phyloP scores from a whole-genome alignment of 2,888 invertebrate genomes.

The Machimus atricapillus region DNA sequence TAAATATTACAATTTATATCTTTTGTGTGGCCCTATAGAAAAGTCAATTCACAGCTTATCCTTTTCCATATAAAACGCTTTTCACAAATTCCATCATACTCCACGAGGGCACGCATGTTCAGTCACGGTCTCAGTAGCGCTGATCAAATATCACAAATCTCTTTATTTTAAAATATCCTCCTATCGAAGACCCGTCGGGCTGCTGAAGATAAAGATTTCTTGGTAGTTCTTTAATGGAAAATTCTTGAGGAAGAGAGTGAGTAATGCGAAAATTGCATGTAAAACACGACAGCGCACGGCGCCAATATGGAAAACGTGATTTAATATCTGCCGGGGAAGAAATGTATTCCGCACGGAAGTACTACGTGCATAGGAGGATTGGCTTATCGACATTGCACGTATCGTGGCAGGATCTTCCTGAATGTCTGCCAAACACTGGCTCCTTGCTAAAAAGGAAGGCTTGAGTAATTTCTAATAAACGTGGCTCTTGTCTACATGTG shows the following conservation, averaged over 20 bases:
- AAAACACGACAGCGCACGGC: conserved; percentile 20
- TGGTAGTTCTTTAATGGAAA: conserved; percentile 31
- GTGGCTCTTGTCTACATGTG: not conserved
- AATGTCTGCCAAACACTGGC: not conserved
- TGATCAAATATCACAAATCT: conserved; percentile 25
- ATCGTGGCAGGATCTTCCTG: not conserved
- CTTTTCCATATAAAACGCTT: not conserved
- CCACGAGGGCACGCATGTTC: not conserved
- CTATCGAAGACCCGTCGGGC: not conserved
- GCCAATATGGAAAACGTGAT: conserved; percentile 34
- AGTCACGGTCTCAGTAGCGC: not conserved
- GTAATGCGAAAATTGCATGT: conserved; percentile 39
- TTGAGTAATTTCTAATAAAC: not conserved
- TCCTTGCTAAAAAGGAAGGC: not conserved
- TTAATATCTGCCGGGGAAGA: conserved; percentile 21
- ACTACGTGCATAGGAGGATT: conserved; percentile 16
- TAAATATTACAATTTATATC: not conserved
- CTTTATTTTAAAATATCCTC: conserved; percentile 20
- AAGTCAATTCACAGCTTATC: not conserved
- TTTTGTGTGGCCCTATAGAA: not conserved
- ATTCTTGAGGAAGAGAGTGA: conserved; percentile 1
- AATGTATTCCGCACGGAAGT: conserved; percentile 1
- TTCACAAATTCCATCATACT: not conserved
- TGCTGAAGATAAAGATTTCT: conserved; percentile 5
- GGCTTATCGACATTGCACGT: conserved; percentile 8